Conservation (phyloP, 1,140 invertebrate genomes). For the Drosophila gunungcola region DNA sequence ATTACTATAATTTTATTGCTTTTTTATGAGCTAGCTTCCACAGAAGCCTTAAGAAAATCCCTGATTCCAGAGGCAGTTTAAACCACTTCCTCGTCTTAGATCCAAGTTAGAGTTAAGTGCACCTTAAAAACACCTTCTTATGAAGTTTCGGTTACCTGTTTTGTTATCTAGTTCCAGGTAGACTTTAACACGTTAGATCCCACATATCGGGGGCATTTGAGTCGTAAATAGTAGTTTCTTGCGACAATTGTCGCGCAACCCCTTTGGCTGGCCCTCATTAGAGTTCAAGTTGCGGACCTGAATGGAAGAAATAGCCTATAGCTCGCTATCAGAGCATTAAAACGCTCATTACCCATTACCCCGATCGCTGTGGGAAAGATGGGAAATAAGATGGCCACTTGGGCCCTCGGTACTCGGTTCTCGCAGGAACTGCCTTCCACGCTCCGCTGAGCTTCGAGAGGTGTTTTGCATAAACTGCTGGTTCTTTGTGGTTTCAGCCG, state of each 20-base stretch:
- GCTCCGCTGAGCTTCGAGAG: conserved; percentile 54
- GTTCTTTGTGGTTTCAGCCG: conserved; percentile 47
- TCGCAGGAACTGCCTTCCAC: conserved; percentile 37
- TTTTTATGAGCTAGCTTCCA: neutral
- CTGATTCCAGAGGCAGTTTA: neutral
- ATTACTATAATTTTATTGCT: neutral
- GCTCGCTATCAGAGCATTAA: conserved; percentile 70
- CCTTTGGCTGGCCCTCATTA: conserved; percentile 27
- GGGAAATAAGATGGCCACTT: conserved; percentile 30
- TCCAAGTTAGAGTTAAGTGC: neutral
- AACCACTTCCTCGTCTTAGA: neutral
- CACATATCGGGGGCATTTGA: conserved; percentile 12
- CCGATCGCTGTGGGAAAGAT: conserved; percentile 50
- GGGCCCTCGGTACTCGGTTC: neutral
- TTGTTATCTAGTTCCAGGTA: conserved; percentile 14
- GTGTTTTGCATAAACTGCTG: conserved; percentile 63
- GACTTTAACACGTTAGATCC: conserved; percentile 2
- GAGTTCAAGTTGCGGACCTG: neutral
- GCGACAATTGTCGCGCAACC: conserved; percentile 17
- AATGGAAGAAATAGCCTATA: conserved; percentile 1
- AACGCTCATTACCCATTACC: conserved; percentile 76
- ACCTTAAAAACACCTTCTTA: neutral
- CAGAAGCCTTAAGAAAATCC: neutral
- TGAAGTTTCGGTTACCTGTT: neutral
- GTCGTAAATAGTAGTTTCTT: conserved; percentile 10